These are phyloP conservation scores for Malaclemys terrapin DNA, from an alignment of 2,113 vertebrate species.

Conservation along the genomic window DNA sequence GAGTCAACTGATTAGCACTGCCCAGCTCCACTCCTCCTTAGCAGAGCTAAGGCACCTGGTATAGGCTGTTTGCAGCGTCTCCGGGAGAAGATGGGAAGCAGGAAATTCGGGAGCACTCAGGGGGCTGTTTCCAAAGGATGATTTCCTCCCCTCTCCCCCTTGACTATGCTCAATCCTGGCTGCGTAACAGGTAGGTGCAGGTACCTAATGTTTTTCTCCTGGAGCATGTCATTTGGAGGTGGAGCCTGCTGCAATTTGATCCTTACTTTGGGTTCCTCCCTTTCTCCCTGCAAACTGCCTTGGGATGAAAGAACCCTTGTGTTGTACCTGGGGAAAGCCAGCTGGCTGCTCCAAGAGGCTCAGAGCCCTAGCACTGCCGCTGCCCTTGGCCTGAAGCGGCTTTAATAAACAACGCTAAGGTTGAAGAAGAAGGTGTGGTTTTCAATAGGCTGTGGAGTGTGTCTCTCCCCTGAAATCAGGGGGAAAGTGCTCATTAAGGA, in stretches of 20 bases:
- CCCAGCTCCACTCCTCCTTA: background rate
- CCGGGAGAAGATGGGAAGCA: background rate
- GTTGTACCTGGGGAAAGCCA: background rate
- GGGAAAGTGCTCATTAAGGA: background rate
- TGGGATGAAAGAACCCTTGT: rapidly evolving
- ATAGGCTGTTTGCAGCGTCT: background rate
- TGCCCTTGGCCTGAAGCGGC: background rate
- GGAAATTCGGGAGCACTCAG: background rate
- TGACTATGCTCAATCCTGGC: background rate
- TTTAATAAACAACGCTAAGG: background rate
- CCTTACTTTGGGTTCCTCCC: background rate
- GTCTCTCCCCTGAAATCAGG: background rate
- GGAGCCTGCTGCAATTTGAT: constrained; percentile 26
- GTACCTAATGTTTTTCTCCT: background rate
- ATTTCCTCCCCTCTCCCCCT: background rate
- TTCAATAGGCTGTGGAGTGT: rapidly evolving
- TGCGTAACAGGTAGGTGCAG: background rate
- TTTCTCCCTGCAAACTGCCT: background rate
- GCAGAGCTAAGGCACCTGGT: background rate
- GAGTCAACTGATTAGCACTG: background rate
- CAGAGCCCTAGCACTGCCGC: background rate
- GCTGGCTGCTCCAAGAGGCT: background rate
- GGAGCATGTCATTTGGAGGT: background rate
- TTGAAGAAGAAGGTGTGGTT: background rate
- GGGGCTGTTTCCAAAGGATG: background rate